Percentiles rank a stretch among this genome's conserved stretches.
Conservation (phyloP, 2,888 invertebrate species). For the Lochmaea crataegi region DNA sequence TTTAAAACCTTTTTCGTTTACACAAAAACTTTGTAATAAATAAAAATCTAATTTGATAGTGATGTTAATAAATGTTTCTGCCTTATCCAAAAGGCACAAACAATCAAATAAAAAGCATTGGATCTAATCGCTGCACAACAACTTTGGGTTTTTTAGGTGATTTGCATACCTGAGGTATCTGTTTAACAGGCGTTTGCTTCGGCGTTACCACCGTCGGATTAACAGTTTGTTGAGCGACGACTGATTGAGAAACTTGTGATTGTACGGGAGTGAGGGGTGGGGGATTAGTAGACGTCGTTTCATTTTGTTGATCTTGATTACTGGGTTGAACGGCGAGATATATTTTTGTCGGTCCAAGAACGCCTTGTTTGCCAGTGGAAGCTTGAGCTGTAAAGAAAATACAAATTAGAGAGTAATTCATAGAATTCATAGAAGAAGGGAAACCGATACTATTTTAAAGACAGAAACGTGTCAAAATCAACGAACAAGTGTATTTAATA, state of each 20-base stretch:
- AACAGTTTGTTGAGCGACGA: conserved; percentile 63
- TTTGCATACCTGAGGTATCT: conserved; percentile 62
- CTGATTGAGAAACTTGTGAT: conserved; percentile 54
- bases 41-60: no score
- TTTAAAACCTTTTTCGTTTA: no score
- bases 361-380: conserved; percentile 85
- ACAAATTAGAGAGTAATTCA: neutral
- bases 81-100: neutral
- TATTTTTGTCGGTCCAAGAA: conserved; percentile 86
- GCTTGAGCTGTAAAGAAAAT: conserved; percentile 77
- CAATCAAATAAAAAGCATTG: conserved; percentile 8
- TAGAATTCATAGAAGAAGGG: no score
- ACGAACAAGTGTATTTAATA: no score
- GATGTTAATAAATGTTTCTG: neutral
- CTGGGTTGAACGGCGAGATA: conserved; percentile 88
- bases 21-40: no score
- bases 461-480: no score
- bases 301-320: conserved; percentile 55
- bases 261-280: conserved; percentile 68
- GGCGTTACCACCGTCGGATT: conserved; percentile 20
- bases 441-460: no score
- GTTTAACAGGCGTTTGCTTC: conserved; percentile 48
- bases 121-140: conserved; percentile 58
- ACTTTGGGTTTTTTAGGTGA: conserved; percentile 58
- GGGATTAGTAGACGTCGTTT: conserved; percentile 60